phyloP scores from a whole-genome alignment of 2,113 vertebrate species.

The Alligator mississippiensis region DNA sequence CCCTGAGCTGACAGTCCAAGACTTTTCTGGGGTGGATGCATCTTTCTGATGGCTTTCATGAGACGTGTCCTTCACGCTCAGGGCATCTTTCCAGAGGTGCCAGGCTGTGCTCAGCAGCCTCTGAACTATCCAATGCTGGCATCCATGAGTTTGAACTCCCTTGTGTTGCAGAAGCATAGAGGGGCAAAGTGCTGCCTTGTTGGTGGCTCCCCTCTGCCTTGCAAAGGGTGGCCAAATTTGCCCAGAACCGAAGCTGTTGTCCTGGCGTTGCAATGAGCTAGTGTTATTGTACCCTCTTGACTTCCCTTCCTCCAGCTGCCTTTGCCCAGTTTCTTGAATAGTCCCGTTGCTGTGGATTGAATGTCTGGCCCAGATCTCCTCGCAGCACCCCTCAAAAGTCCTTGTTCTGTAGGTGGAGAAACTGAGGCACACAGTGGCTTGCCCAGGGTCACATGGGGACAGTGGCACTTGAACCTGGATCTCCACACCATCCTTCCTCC shows the following conservation, averaged over 20 bases:
- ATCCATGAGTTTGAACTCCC: neutral
- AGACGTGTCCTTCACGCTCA: no score
- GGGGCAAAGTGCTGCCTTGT: neutral
- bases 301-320: neutral
- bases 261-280: neutral
- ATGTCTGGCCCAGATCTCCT: neutral
- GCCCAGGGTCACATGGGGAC: neutral
- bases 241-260: neutral
- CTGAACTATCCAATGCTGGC: neutral
- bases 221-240: neutral
- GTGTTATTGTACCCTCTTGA: neutral
- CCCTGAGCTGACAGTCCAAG: no score
- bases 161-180: neutral
- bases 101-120: neutral
- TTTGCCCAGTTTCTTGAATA: neutral
- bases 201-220: neutral
- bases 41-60: no score
- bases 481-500: neutral
- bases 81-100: neutral
- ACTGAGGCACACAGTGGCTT: neutral
- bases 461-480: neutral
- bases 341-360: neutral
- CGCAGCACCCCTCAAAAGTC: neutral
- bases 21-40: no score
- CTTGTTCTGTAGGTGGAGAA: neutral